Conservation (phyloP, 2,113 vertebrate genomes). For the Malurus melanocephalus region DNA sequence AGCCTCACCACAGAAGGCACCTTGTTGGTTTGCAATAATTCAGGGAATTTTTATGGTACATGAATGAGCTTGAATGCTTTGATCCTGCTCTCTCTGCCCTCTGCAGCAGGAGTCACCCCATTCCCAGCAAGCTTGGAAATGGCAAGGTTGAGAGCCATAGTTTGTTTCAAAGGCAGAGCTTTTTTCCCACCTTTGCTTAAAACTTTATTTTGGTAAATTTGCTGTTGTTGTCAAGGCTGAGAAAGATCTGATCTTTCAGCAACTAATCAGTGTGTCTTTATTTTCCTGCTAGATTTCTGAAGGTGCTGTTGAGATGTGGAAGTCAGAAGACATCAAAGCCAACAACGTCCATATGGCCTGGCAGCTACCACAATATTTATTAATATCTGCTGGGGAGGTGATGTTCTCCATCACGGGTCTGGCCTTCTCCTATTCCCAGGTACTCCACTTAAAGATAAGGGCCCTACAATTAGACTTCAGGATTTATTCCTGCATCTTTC, state of each 20-base stretch:
- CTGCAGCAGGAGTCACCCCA: not conserved
- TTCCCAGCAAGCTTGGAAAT: not conserved
- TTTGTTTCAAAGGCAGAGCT: not conserved
- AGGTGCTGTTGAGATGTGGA: slow-evolving; percentile 36
- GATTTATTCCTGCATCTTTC: not conserved
- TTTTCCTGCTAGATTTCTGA: slow-evolving; percentile 61
- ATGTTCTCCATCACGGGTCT: slow-evolving; percentile 96
- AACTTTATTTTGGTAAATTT: not conserved
- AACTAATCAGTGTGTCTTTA: not conserved
- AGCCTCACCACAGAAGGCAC: not conserved
- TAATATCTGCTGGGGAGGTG: slow-evolving; percentile 90
- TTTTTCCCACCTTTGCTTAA: not conserved
- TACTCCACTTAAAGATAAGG: slow-evolving; percentile 43
- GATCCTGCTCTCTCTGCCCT: not conserved
- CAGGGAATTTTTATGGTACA: not conserved
- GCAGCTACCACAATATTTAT: slow-evolving; percentile 91
- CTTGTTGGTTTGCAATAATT: not conserved
- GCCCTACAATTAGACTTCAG: not conserved
- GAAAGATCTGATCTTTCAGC: not conserved
- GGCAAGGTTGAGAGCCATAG: not conserved
- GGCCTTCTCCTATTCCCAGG: slow-evolving; percentile 98
- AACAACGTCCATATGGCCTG: slow-evolving; percentile 87
- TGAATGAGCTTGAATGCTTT: not conserved
- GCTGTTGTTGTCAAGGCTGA: not conserved
- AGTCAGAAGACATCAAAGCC: slow-evolving; percentile 79